A percentile compares a stretch with the other conserved stretches of the same genome.
Conservation (phyloP, 2,113 vertebrate species). For the Microtus montanus region DNA sequence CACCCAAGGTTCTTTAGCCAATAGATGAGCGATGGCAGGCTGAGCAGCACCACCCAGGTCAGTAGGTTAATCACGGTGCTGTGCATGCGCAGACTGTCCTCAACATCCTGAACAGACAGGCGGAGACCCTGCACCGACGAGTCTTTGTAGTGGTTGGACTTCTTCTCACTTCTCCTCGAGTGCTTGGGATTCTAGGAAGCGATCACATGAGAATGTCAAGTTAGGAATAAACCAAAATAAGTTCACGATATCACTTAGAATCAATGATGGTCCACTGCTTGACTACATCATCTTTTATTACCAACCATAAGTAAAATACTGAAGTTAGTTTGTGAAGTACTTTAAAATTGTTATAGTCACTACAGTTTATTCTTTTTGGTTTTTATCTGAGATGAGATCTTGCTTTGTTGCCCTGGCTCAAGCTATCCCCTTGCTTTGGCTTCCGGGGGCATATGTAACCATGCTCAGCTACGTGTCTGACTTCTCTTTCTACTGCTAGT, state of each 20-base stretch:
- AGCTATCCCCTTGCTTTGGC: not conserved
- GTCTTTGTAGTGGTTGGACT: slow-evolving; percentile 62
- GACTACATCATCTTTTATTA: not conserved
- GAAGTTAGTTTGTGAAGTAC: slow-evolving; percentile 20
- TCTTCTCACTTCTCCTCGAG: slow-evolving; percentile 75
- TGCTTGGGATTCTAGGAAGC: slow-evolving; percentile 76
- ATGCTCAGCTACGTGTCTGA: not conserved
- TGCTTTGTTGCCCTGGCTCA: not conserved
- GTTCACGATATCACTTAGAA: not conserved
- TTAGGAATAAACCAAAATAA: not conserved
- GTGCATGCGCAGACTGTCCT: slow-evolving; percentile 92
- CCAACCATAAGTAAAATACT: not conserved
- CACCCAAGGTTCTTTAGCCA: slow-evolving; percentile 97
- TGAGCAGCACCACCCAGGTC: slow-evolving; percentile 89
- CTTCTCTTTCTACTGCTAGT: slow-evolving; percentile 3
- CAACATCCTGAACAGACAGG: slow-evolving; percentile 82
- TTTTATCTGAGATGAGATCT: not conserved
- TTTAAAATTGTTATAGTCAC: slow-evolving; percentile 4
- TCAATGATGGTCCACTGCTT: not conserved
- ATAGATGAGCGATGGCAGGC: slow-evolving; percentile 92
- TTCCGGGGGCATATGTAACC: no score
- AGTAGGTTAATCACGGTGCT: slow-evolving; percentile 89
- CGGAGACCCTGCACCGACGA: slow-evolving; percentile 69
- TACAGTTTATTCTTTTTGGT: not conserved
- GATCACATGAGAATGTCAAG: slow-evolving; percentile 37